A percentile compares a stretch with the other conserved stretches of the same genome.
phyloP scores from a whole-genome alignment of 2,797 vertebrate genomes.

The Protosalanx chinensis region DNA sequence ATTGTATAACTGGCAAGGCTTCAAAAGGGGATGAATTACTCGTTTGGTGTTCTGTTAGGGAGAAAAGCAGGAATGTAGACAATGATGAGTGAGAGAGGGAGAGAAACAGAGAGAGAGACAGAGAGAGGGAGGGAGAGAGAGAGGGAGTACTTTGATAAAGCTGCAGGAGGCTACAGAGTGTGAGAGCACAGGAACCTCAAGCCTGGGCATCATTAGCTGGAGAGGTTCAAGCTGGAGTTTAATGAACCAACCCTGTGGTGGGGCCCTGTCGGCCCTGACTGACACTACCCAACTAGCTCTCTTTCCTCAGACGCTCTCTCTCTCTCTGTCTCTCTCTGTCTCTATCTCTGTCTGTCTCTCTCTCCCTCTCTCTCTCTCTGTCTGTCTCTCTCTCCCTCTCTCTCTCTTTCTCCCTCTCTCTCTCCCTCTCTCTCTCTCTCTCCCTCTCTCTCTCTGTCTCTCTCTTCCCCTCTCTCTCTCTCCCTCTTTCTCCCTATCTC shows the following conservation, averaged over 20 bases:
- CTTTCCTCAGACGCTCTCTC: background rate
- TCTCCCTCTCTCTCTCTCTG: constrained; percentile 22
- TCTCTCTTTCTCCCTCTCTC: constrained; percentile 31
- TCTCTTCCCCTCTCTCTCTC: constrained; percentile 35
- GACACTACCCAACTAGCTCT: background rate
- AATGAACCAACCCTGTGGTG: background rate
- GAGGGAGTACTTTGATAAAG: too few relatives aligned
- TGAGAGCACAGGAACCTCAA: background rate
- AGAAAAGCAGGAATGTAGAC: constrained; percentile 60
- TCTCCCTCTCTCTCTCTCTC: constrained; percentile 54
- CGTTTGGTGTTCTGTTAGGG: constrained; percentile 51
- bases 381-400: background rate
- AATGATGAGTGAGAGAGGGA: constrained; percentile 38
- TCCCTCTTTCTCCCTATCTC: constrained; percentile 8
- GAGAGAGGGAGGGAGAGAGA: background rate
- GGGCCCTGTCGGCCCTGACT: background rate
- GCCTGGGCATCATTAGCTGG: background rate
- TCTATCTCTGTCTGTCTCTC: too few relatives aligned
- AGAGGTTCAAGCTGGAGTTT: background rate
- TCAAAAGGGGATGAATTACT: constrained; percentile 29
- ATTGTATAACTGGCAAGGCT: constrained; percentile 46
- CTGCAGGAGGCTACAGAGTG: too few relatives aligned
- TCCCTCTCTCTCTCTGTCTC: constrained; percentile 49
- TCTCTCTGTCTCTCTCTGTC: too few relatives aligned
- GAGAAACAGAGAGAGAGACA: constrained; percentile 12